Base-by-base conservation (phyloP, 2,797 vertebrate species). In the Microctenopoma steveboyesi region DNA sequence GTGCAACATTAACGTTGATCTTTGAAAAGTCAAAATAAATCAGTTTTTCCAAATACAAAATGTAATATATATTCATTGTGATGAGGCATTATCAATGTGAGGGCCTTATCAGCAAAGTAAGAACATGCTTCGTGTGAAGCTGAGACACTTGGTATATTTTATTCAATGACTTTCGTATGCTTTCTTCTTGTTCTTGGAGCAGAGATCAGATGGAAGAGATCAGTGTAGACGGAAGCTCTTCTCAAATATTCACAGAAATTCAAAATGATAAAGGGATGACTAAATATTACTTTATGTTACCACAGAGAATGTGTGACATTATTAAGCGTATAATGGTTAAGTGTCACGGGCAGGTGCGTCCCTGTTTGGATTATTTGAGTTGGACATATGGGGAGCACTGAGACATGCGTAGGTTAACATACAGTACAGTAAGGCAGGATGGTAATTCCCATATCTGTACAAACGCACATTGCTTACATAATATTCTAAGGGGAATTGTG, bases 381-480 rank as follows among this genome's bases (percentile, higher is more conserved):
- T 60, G 57, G 69, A 85, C 88, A 87, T 80, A 88, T 82, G 84
- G 74, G 60, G 47, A 63, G 67, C 64, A 39, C 45, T 15, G 74
- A 81, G 69, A 62, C 0, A n/a, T 64, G 51, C 30, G 58, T 45
- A 72, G 73, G 73, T 74, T 82, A 84, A 79, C 82, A 79, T 81
- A 85, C n/a, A 74, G 70, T 81, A 85, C n/a, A 74, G 70, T 62
- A 35, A 80, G 74, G 58, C 77, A 52, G 69, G 79, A 81, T 47
- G 68, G 40, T 72, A 80, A 89, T 84, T 82, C 83, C 80, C 69
- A 69, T 75, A 64, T 81, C 68, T 65, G 55, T 49, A 43, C 71
- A 73, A 56, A 76, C 30, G 52, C 68, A 72, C 39, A 10, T 64
- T 82, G 83, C 83, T 84, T 82, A 85, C 73, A 81, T 78, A 83